Evolutionary conservation across 1,140 invertebrate species (phyloP).

Genomic region (Chironomus striatipennis): DNA sequence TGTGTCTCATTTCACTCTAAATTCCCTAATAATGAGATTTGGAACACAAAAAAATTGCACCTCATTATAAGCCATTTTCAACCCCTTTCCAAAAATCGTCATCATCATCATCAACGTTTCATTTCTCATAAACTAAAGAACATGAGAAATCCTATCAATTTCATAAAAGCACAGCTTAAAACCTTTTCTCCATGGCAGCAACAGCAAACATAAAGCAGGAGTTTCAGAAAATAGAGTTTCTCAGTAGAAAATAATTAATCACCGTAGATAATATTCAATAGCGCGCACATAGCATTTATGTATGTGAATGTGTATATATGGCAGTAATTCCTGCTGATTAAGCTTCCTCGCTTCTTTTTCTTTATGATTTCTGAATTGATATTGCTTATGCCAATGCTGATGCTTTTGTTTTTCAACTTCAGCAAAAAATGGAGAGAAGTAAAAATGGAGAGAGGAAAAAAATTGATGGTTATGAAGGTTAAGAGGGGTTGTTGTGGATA

Average conservation of each 20-base stretch:
- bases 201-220: neutral
- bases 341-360: neutral
- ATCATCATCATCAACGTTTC: too few relatives aligned
- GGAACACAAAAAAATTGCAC: too few relatives aligned
- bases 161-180: neutral
- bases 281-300: neutral
- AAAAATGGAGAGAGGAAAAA: too few relatives aligned
- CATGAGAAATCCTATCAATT: neutral
- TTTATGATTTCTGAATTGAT: too few relatives aligned
- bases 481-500: too few relatives aligned
- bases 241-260: neutral
- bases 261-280: conserved; percentile 4
- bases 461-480: too few relatives aligned
- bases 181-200: neutral
- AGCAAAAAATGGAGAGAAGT: neutral
- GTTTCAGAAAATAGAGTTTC: neutral
- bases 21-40: too few relatives aligned
- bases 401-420: neutral
- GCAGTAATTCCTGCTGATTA: neutral
- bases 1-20: too few relatives aligned
- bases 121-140: too few relatives aligned
- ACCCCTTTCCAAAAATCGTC: too few relatives aligned
- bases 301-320: neutral
- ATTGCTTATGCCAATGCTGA: neutral
- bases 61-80: too few relatives aligned